These are phyloP conservation scores for Ceratosolen solmsi DNA, from an alignment of 1,140 invertebrate species.

Conservation along the genomic window DNA sequence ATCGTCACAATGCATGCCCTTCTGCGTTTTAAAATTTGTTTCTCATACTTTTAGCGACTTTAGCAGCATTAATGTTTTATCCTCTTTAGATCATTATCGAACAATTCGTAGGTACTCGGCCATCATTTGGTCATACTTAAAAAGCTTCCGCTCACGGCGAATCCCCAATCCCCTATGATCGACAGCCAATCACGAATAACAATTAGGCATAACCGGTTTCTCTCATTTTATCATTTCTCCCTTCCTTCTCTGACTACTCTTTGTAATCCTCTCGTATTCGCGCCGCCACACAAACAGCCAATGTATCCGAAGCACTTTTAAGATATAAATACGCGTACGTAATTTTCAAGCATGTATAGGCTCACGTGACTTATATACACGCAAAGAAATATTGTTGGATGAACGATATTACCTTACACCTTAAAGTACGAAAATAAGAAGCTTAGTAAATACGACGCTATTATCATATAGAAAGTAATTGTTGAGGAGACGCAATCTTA, in stretches of 20 bases:
- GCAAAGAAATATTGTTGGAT: slow-evolving; percentile 9
- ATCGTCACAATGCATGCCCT: neutral
- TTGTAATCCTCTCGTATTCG: neutral
- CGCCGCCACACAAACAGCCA: neutral
- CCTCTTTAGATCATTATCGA: slow-evolving; percentile 48
- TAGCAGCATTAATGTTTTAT: slow-evolving; percentile 18
- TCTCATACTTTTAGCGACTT: slow-evolving; percentile 14
- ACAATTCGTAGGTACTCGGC: slow-evolving; percentile 44
- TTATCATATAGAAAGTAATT: neutral
- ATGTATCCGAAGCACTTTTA: neutral
- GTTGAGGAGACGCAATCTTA: neutral
- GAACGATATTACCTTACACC: neutral
- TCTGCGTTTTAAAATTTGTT: neutral
- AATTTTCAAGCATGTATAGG: neutral
- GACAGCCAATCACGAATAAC: slow-evolving; percentile 1
- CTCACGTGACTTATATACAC: neutral
- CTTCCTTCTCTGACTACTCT: neutral
- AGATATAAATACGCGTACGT: slow-evolving; percentile 11
- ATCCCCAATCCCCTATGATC: slow-evolving; percentile 1
- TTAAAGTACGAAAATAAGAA: neutral
- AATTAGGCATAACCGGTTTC: neutral
- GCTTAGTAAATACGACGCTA: neutral
- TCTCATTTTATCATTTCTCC: neutral
- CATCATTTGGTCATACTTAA: slow-evolving; percentile 31
- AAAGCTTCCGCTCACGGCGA: slow-evolving; percentile 16